Base-by-base conservation (phyloP, 1,140 invertebrate species). In the Batillaria attramentaria region DNA sequence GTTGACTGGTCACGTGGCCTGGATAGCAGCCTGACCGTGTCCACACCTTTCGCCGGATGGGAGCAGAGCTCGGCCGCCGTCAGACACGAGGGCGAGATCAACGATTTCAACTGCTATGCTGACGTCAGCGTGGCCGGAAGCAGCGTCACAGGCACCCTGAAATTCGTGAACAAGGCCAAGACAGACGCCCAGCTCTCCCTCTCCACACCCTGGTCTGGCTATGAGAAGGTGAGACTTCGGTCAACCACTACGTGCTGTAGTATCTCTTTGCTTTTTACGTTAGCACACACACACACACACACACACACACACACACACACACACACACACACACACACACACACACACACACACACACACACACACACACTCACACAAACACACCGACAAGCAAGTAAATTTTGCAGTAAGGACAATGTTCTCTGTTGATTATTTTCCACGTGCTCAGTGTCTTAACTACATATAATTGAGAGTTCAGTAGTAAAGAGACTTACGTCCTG, bases 21-120 rank as follows among this genome's bases (percentile, higher is more conserved):
- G 37, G 78, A 79, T 41, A 62, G 78, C 37, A 79, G 39, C 28
- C 20, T 79, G n/a, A 42, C 72, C 35, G 57, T 79, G 5, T 74
- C 50, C 33, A 79, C 78, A 2, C 78, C 72, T 31, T 74, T 79
- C 72, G 24, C 28, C 4, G 60, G 72, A 4, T 79, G 60, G 41
- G 78, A 79, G 62, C 31, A 66, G 35, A 74, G 57, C 54, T 74
- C 72, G 42, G 57, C 72, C 37, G 37, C 41, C 13, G 2, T 74
- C 20, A 50, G 78, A 43, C 78, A 79, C 54, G 31, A 65, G 35
- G 78, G 78, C n/a, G 70, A 73, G 13, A 39, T 57, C 28, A 31
- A 65, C 41, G 60, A 79, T 46, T 79, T 79, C 72, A 46, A 42
- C 42, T 66, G 50, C 72, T 72, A 73, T 33, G 70, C 46, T 54